Evolutionary conservation across 2,888 invertebrate genomes (phyloP).

Genomic region (Aspidiotus rigidus): DNA sequence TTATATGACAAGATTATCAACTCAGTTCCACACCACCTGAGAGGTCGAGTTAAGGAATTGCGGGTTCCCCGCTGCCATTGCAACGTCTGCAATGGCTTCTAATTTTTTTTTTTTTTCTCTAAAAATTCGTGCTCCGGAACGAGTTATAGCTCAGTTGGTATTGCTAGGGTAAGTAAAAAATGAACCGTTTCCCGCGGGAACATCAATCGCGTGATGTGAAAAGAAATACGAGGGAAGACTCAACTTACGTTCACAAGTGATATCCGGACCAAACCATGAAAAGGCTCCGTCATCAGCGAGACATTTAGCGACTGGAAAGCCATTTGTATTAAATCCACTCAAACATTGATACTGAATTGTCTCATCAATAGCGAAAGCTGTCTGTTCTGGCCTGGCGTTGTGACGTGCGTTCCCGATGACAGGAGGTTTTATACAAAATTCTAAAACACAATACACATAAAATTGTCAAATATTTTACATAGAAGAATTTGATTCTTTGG

Average conservation of each 20-base stretch:
- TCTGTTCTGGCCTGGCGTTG: slow-evolving; percentile 77
- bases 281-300: slow-evolving; percentile 75
- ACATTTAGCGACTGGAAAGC: slow-evolving; percentile 87
- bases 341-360: slow-evolving; percentile 88
- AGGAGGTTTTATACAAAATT: slow-evolving; percentile 75
- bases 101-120: too few relatives aligned
- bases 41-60: too few relatives aligned
- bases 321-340: slow-evolving; percentile 86
- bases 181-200: neutral
- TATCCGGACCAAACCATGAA: slow-evolving; percentile 95
- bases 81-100: too few relatives aligned
- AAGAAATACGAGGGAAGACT: neutral
- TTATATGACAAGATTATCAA: too few relatives aligned
- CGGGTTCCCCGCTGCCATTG: too few relatives aligned
- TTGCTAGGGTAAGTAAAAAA: too few relatives aligned
- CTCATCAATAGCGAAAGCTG: slow-evolving; percentile 79
- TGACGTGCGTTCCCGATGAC: slow-evolving; percentile 76
- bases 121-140: too few relatives aligned
- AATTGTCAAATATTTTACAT: too few relatives aligned
- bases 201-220: neutral
- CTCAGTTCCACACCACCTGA: too few relatives aligned
- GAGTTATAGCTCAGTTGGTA: too few relatives aligned
- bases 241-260: slow-evolving; percentile 79
- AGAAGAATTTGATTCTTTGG: too few relatives aligned
- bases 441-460: slow-evolving; percentile 39